These are phyloP conservation scores for Acleris emargana DNA, from an alignment of 2,888 invertebrate species.

Conservation along the genomic window DNA sequence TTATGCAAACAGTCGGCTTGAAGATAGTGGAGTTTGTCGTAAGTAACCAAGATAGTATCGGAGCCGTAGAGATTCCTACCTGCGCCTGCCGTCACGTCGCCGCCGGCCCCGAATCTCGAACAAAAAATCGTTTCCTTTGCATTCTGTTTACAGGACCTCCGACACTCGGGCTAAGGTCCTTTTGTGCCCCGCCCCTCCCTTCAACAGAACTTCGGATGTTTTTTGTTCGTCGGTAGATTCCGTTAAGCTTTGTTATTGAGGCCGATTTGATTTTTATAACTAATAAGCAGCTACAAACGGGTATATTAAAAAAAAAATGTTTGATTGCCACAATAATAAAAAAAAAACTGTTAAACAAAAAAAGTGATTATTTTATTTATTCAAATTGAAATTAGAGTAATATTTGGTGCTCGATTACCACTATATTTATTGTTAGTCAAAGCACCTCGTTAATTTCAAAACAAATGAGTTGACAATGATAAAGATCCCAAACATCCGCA, in stretches of 20 bases:
- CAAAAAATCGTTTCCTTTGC: conserved; percentile 77
- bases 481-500: conserved; percentile 16
- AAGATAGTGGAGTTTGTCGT: conserved; percentile 72
- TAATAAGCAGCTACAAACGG: too few relatives aligned
- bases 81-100: conserved; percentile 58
- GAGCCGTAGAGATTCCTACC: conserved; percentile 59
- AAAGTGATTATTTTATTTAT: too few relatives aligned
- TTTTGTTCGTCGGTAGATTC: conserved; percentile 61
- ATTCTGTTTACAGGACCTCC: conserved; percentile 80
- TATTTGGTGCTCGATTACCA: too few relatives aligned
- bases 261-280: conserved; percentile 22
- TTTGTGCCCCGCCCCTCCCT: conserved; percentile 58
- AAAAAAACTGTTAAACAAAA: too few relatives aligned
- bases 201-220: conserved; percentile 60
- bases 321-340: too few relatives aligned
- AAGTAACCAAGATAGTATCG: conserved; percentile 69
- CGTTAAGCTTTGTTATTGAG: conserved; percentile 41
- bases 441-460: background rate
- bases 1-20: conserved; percentile 70
- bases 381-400: too few relatives aligned
- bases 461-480: background rate
- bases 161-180: conserved; percentile 73
- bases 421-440: background rate
- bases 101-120: conserved; percentile 54
- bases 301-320: too few relatives aligned